A percentile compares a stretch with the other conserved stretches of the same genome.
These are phyloP conservation scores for Lamellibrachia columna DNA, from an alignment of 2,888 invertebrate species.

Conservation along the genomic window DNA sequence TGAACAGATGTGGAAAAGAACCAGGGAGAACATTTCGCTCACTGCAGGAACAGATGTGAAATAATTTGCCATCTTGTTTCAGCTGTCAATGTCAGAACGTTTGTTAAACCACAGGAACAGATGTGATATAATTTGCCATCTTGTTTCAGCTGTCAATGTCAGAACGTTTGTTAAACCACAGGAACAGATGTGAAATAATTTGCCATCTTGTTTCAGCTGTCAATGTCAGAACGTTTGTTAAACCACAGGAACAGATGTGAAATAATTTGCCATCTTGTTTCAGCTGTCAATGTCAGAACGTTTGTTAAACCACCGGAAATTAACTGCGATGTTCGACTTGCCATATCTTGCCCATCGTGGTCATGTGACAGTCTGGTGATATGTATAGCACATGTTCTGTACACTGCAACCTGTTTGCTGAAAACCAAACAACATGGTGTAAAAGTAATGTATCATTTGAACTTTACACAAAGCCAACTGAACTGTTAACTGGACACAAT, in stretches of 20 bases:
- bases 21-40: constrained; percentile 4
- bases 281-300: neutral
- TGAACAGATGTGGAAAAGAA: neutral
- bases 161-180: neutral
- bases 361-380: neutral
- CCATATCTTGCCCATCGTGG: neutral
- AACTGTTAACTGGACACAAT: neutral
- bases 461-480: neutral
- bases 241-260: neutral
- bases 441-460: neutral
- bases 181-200: neutral
- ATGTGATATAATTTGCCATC: neutral
- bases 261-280: too few species aligned
- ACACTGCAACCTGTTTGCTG: neutral
- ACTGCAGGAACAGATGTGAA: neutral
- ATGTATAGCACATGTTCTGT: neutral
- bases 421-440: neutral
- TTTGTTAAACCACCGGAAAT: neutral
- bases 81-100: neutral
- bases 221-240: neutral
- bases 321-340: neutral
- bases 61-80: too few species aligned
- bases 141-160: neutral
- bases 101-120: too few species aligned
- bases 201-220: too few species aligned